Evolutionary conservation across 2,797 vertebrate genomes (phyloP), one percentile per base, ranked within the genome.

Genomic region (Hoplostethus atlanticus): DNA sequence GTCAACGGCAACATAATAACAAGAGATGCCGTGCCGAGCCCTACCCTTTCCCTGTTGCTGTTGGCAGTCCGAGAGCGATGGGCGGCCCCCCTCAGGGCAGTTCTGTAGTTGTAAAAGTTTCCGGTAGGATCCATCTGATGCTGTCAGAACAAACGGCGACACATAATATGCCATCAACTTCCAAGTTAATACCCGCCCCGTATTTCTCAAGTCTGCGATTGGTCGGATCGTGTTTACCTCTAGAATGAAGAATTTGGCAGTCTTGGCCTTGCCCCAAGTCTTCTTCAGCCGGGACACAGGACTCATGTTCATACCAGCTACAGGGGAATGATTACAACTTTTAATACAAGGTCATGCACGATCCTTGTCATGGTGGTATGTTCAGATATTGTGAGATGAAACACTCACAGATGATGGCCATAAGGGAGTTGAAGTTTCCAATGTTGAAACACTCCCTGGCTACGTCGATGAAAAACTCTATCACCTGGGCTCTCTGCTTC

Each of bases 91-190:
- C 96, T 92, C 85, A 98, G 84, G 0, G 97, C 97, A 0, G 97
- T 98, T 76, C 97, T 94, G 86, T 98, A 98, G 95, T 97, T 98
- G 91, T 97, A 98, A 92, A 99, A 98, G 87, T 99, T 98, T 40
- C 97, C 97, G 0, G 97, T 97, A 0, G 97, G 97, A 84, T 98
- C 97, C 97, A 98, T 98, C 93, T 98, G 97, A 91, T 98, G 97
- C 97, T 99, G 77, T 56, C 28, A 75, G 66, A 69, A 15, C 30
- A 73, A 80, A 81, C 0, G 1, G 11, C 21, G 82, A 75, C 58
- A 75, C 71, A 53, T 11, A 64, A 67, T 1, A 68, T 0, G 3
- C 54, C 3, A 17, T 91, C 54, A 89, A 47, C 46, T 38, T 71
- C 51, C 51, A 51, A 59, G 55, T 71, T 44, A 34, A 34, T 28